A percentile compares a stretch with the other conserved stretches of the same genome.
Evolutionary conservation across 1,140 invertebrate species (phyloP).

Genomic region (Conus ventricosus): DNA sequence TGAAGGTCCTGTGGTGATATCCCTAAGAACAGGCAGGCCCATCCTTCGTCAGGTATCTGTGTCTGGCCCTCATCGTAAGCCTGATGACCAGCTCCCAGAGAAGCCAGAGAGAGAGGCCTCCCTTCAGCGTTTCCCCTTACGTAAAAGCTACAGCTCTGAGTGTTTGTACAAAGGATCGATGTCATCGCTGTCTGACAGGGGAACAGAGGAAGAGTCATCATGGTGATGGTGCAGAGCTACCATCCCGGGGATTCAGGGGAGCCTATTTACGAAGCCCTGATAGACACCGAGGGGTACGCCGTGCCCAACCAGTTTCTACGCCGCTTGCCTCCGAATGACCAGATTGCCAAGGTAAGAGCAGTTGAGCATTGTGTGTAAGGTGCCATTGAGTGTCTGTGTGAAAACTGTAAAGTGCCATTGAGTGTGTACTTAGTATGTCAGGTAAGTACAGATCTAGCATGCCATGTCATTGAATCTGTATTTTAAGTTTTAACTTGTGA

Average conservation of each 20-base stretch:
- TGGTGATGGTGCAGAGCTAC: conserved; percentile 11
- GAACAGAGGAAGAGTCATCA: not conserved
- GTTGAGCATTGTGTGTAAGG: not conserved
- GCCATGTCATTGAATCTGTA: too few species aligned
- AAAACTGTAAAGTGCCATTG: too few species aligned
- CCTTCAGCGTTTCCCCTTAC: conserved; percentile 42
- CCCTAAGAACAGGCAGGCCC: conserved; percentile 1
- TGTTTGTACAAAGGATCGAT: conserved; percentile 39
- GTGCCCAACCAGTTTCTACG: conserved; percentile 55
- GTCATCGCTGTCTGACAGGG: conserved; percentile 36
- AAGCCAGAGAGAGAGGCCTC: not conserved
- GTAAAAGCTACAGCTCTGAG: conserved; percentile 53
- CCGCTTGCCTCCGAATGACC: not conserved
- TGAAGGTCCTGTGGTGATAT: conserved; percentile 36
- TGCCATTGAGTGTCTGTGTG: not conserved
- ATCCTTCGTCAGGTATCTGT: conserved; percentile 21
- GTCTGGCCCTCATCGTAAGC: conserved; percentile 13
- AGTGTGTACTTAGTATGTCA: too few species aligned
- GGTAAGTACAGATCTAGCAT: too few species aligned
- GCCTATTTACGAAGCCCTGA: conserved; percentile 46
- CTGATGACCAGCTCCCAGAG: conserved; percentile 40
- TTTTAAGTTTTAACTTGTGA: too few species aligned
- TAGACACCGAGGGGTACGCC: conserved; percentile 60
- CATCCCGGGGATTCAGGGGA: not conserved
- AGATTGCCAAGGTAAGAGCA: conserved; percentile 11